Evolutionary conservation across 1,140 invertebrate species (phyloP).

Genomic region (Danaus plexippus): DNA sequence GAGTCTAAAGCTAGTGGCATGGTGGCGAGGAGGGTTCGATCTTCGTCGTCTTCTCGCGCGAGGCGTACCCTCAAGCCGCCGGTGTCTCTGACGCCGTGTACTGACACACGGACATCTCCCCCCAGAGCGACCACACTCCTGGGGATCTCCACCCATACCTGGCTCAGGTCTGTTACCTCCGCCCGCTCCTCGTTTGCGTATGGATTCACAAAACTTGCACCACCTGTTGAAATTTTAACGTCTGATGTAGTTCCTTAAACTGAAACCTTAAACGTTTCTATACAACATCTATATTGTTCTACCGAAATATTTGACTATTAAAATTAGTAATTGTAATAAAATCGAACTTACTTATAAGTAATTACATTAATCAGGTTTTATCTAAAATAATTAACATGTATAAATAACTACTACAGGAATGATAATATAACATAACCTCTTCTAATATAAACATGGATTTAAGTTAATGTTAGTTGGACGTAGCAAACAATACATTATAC

Average conservation of each 20-base stretch:
- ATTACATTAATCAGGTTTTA: too few relatives aligned
- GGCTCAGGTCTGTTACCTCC: conserved; percentile 51
- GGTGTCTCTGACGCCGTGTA: conserved; percentile 55
- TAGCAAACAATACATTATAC: too few relatives aligned
- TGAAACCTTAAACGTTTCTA: background rate
- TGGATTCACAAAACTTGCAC: conserved; percentile 50
- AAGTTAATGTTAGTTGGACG: too few relatives aligned
- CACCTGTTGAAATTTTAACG: conserved; percentile 36
- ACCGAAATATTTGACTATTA: background rate
- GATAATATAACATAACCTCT: too few relatives aligned
- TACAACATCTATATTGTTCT: background rate
- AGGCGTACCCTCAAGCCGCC: conserved; percentile 48
- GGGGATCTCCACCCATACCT: conserved; percentile 72
- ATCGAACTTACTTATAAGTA: too few relatives aligned
- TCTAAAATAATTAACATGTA: too few relatives aligned
- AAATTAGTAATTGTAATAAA: too few relatives aligned
- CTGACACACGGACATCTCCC: conserved; percentile 75
- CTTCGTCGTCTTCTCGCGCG: conserved; percentile 71
- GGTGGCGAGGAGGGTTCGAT: conserved; percentile 76
- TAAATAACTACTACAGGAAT: too few relatives aligned
- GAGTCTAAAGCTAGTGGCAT: conserved; percentile 73
- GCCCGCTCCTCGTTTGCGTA: conserved; percentile 45
- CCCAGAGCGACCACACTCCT: conserved; percentile 77
- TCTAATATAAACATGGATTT: too few relatives aligned
- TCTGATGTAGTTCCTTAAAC: too few relatives aligned